Evolutionary conservation across 1,140 invertebrate species (phyloP), one percentile per base, ranked within the genome.

Genomic region (Cherax quadricarinatus): DNA sequence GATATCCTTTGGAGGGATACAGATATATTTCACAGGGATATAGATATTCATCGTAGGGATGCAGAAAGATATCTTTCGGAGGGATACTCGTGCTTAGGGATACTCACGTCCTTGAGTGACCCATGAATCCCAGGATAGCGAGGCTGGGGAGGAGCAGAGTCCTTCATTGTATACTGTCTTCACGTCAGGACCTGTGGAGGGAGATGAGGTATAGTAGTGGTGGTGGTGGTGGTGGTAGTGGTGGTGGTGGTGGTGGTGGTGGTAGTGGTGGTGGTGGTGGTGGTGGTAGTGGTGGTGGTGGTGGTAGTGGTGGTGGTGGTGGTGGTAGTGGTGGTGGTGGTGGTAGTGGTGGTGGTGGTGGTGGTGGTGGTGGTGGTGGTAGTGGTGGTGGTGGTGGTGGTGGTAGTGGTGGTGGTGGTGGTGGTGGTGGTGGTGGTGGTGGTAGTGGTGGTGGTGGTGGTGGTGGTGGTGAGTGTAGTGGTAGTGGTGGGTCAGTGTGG

Each of bases 41-140:
- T 2, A 1, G 30, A 41, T 41, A 41, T 41, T 2, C 30, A 1
- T 41, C 30, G 30, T 41, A 41, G 30, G 30, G 30, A 41, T 41
- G 2, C 30, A 41, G 30, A 41, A 41, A 41, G 30, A 41, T 41
- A 41, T 41, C 0, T 41, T 41, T 41, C 30, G 30, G 30, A 41
- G 2, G 2, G 30, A 41, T 41, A 41, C 2, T 41, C 30, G 30
- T 41, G 30, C 0, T 41, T 41, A 41, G 30, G 30, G 30, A 41
- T 41, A 91, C 90, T 91, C 70, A 91, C 90, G 90, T 21, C 90
- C 90, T 81, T 87, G 84, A 1, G 90, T 91, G 18, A 91, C 84
- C 90, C 90, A 91, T 16, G 90, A 86, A 30, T 87, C 90, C 84
- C 90, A 86, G 60, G 75, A 73, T 18, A 87, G 90, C 0, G 90